Evolutionary conservation across 2,797 vertebrate genomes (phyloP).

Genomic region (Galagoides demidoff): DNA sequence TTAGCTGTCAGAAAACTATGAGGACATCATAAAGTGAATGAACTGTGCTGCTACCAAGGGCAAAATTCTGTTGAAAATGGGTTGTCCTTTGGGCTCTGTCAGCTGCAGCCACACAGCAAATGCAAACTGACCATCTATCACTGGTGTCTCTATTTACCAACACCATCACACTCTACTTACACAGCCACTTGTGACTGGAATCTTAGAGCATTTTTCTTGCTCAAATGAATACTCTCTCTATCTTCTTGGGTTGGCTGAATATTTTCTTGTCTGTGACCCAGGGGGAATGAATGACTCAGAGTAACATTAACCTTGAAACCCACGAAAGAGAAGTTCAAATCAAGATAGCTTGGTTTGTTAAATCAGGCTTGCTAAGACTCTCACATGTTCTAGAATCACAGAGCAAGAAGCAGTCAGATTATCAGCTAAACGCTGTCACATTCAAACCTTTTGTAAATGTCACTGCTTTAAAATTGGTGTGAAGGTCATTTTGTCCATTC

Average conservation of each 20-base stretch:
- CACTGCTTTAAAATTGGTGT: not conserved
- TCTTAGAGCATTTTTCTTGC: not conserved
- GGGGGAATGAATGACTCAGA: slow-evolving; percentile 14
- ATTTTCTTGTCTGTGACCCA: slow-evolving; percentile 10
- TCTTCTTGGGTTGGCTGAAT: not conserved
- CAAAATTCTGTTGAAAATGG: slow-evolving; percentile 48
- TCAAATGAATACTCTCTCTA: not conserved
- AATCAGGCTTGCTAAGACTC: not conserved
- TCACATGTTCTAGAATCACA: not conserved
- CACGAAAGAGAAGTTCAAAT: slow-evolving; percentile 46
- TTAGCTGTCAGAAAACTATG: slow-evolving; percentile 50
- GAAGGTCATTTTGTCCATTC: slow-evolving; percentile 14
- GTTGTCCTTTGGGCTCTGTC: slow-evolving; percentile 13
- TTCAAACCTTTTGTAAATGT: not conserved
- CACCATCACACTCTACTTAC: not conserved
- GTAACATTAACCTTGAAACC: not conserved
- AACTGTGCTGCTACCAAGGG: not conserved
- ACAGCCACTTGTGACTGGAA: not conserved
- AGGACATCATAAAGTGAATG: slow-evolving; percentile 47
- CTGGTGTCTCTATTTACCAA: slow-evolving; percentile 19
- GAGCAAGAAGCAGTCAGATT: not conserved
- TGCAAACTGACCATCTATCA: slow-evolving; percentile 51
- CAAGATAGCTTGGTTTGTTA: not conserved
- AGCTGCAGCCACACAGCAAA: slow-evolving; percentile 32
- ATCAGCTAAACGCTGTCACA: not conserved